Evolutionary conservation across 2,888 invertebrate species (phyloP), one percentile per base, ranked within the genome.

Genomic region (Lasioglossum figueresi): DNA sequence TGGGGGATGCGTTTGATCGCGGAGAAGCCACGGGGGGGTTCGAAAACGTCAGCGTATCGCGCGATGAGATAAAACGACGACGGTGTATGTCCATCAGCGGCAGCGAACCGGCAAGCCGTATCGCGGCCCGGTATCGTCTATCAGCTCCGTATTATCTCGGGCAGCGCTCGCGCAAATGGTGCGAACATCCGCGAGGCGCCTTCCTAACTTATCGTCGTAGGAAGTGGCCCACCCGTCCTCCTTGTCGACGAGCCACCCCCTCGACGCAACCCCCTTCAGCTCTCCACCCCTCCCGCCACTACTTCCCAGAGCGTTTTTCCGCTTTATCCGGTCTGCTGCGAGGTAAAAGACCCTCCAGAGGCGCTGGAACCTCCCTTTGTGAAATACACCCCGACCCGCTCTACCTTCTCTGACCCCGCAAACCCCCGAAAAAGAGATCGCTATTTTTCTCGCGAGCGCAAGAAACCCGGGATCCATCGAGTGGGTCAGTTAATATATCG

Each of bases 191-290:
- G 94, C 91, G 93, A 89, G 92, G 88, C 92, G 91, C 91, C 91
- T 92, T 92, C 91, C 93, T 94, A 93, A 94, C 93, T 94, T 94
- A 94, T 94, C 94, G 93, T 88, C 91, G 82, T 91, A 93, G 94
- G 94, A 94, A 94, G 94, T 92, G 91, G 90, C 91, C 90, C 91
- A 88, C 86, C 85, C 86, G 68, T 84, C 86, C 89, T 87, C 85
- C 84, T 79, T 71, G 73, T 77, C 83, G 78, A 84, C 85, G 79
- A 86, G 83, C 56, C 85, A 80, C 59, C 59, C 74, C 59, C 86
- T 4, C 27, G 45, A 8, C 72, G 75, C 75, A 66, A 59, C 59
- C 40, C 10, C 27, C 48, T 56, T 56, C 56, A 23, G 68, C 74
- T 72, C 23, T 56, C 31, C 34, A 40, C 70, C 45, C 27, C 78